phyloP scores from a whole-genome alignment of 2,113 vertebrate species.

The Lamprologus lemairii region DNA sequence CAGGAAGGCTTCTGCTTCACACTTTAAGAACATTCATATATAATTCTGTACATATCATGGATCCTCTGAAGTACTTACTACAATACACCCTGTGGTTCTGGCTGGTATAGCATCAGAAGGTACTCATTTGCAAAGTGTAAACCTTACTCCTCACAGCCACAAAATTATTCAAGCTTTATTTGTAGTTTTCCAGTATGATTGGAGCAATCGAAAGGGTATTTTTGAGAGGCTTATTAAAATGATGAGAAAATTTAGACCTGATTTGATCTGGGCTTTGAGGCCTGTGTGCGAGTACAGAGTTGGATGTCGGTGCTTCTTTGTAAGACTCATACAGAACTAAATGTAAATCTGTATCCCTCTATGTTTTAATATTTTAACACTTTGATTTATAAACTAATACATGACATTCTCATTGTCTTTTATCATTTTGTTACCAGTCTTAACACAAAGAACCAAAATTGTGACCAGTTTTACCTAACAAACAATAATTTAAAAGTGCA shows the following conservation, averaged over 20 bases:
- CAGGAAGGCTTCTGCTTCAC: neutral
- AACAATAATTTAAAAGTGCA: neutral
- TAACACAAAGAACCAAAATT: neutral
- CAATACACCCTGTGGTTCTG: neutral
- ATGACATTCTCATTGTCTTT: neutral
- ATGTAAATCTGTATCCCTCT: neutral
- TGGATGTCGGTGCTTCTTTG: neutral
- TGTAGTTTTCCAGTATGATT: neutral
- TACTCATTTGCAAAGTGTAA: neutral
- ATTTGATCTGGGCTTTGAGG: neutral
- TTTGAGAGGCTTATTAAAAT: neutral
- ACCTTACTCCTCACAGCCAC: neutral
- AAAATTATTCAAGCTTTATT: neutral
- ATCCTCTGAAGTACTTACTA: neutral
- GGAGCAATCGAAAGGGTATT: neutral
- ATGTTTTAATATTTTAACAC: neutral
- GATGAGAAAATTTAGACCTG: neutral
- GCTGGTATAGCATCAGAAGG: neutral
- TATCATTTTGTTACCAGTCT: neutral
- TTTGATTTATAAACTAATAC: neutral
- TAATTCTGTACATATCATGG: neutral
- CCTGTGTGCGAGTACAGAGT: neutral
- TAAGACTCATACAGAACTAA: neutral
- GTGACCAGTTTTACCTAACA: neutral
- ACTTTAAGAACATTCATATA: neutral